phyloP scores from a whole-genome alignment of 1,140 invertebrate genomes.

The Hirudo medicinalis region DNA sequence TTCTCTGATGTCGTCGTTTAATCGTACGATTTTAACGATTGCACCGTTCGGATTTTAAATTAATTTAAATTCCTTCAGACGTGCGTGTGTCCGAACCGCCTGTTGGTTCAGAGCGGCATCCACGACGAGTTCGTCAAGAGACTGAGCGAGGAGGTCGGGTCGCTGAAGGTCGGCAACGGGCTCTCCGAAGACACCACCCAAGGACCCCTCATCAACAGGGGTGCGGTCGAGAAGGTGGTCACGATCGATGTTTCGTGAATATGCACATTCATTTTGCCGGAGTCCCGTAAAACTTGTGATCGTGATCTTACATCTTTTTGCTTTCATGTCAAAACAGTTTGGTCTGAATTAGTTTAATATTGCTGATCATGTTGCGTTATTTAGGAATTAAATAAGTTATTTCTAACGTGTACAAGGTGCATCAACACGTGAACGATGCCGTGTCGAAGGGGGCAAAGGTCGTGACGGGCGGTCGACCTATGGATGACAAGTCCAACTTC shows the following conservation, averaged over 20 bases:
- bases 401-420: conserved; percentile 42
- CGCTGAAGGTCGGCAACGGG: conserved; percentile 71
- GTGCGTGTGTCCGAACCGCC: conserved; percentile 85
- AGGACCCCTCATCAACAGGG: conserved; percentile 80
- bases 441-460: conserved; percentile 68
- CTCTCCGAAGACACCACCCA: conserved; percentile 55
- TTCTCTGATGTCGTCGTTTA: too few relatives aligned
- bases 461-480: conserved; percentile 61
- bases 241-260: not conserved
- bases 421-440: conserved; percentile 67
- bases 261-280: too few relatives aligned
- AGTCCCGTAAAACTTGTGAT: too few relatives aligned
- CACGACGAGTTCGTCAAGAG: conserved; percentile 69
- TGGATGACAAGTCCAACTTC: conserved; percentile 58
- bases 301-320: too few relatives aligned
- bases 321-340: too few relatives aligned
- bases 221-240: conserved; percentile 64
- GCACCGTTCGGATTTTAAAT: not conserved
- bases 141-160: conserved; percentile 54
- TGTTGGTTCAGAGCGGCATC: conserved; percentile 72
- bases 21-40: too few relatives aligned
- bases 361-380: too few relatives aligned
- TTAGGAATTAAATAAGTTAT: too few relatives aligned
- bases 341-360: too few relatives aligned
- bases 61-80: conserved; percentile 51